phyloP scores from a whole-genome alignment of 2,113 vertebrate genomes.

The Patagioenas fasciata region DNA sequence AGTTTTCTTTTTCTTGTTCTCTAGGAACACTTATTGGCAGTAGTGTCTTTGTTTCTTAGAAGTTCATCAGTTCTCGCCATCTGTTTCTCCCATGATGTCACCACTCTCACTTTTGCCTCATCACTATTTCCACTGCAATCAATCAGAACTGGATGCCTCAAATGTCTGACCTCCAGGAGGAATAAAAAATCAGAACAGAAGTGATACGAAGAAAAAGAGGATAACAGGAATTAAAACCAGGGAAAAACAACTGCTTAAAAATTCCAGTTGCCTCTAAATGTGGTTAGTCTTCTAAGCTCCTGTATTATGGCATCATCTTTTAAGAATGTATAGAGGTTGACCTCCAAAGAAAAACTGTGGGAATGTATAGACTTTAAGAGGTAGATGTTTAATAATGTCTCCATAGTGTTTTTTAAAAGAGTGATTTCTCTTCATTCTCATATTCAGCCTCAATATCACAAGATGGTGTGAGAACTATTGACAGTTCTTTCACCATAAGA shows the following conservation, averaged over 20 bases:
- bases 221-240: not conserved
- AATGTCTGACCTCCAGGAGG: conserved; percentile 18
- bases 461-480: not conserved
- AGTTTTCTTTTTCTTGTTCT: conserved; percentile 37
- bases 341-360: not conserved
- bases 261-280: not conserved
- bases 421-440: not conserved
- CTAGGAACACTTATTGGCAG: conserved; percentile 54
- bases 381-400: not conserved
- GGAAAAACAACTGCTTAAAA: not conserved
- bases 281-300: not conserved
- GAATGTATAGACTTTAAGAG: not conserved
- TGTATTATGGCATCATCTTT: not conserved
- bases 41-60: conserved; percentile 61
- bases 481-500: not conserved
- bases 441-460: not conserved
- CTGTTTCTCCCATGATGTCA: conserved; percentile 69
- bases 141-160: conserved; percentile 14
- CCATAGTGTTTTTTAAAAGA: not conserved
- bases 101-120: conserved; percentile 51
- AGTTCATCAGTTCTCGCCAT: conserved; percentile 27
- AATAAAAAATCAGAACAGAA: conserved; percentile 7
- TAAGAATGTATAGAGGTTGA: not conserved
- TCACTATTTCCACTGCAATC: not conserved
- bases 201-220: not conserved